phyloP scores from a whole-genome alignment of 2,888 invertebrate species.

The Seira musarum region DNA sequence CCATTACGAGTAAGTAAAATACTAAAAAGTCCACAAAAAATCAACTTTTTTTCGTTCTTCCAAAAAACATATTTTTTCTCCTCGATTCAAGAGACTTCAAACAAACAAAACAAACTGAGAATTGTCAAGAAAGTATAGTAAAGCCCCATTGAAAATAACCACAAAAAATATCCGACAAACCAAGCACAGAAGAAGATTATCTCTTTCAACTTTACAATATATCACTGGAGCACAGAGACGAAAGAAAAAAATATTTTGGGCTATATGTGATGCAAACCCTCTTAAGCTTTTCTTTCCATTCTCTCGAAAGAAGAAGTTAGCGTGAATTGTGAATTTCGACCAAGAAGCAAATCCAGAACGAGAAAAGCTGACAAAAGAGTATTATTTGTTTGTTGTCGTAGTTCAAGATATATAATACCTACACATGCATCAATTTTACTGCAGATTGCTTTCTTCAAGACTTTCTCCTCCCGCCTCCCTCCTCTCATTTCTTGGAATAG shows the following conservation, averaged over 20 bases:
- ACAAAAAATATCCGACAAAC: background rate
- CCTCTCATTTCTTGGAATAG: too few relatives aligned
- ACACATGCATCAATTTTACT: conserved; percentile 50
- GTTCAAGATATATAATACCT: conserved; percentile 9
- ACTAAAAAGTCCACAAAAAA: background rate
- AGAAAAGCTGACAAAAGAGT: conserved; percentile 19
- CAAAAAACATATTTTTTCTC: background rate
- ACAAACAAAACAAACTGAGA: background rate
- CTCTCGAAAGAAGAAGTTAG: background rate
- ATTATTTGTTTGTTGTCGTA: conserved; percentile 28
- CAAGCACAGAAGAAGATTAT: background rate
- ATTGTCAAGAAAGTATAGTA: too few relatives aligned
- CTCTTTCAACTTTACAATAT: background rate
- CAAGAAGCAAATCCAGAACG: too few relatives aligned
- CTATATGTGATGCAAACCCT: too few relatives aligned
- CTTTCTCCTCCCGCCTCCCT: too few relatives aligned
- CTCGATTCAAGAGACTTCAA: background rate
- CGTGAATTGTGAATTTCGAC: too few relatives aligned
- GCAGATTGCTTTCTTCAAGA: conserved; percentile 50
- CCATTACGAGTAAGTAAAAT: background rate
- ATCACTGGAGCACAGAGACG: too few relatives aligned
- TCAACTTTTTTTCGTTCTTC: background rate
- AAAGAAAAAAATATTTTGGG: too few relatives aligned
- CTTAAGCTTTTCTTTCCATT: too few relatives aligned
- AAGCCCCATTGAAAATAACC: background rate